A percentile compares a stretch with the other conserved stretches of the same genome.
phyloP scores from a whole-genome alignment of 2,113 vertebrate species.

The Ceuthmochares aereus region DNA sequence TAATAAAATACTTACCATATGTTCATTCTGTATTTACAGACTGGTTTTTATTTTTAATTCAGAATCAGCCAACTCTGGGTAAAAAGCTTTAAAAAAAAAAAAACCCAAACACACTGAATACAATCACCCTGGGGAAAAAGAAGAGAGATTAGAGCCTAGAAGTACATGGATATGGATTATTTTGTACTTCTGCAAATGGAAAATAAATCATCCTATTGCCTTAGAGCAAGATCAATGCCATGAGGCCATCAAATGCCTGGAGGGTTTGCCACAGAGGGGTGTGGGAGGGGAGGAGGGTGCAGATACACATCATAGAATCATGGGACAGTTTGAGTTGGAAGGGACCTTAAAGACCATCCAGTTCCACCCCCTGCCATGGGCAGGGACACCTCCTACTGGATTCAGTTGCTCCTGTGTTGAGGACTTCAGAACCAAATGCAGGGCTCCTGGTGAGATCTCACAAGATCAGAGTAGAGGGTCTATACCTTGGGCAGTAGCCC shows the following conservation, averaged over 20 bases:
- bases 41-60: background rate
- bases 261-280: fast-evolving
- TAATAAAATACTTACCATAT: background rate
- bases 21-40: background rate
- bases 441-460: no score
- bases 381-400: no score
- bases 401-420: no score
- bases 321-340: no score
- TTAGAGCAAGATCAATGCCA: background rate
- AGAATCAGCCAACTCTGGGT: background rate
- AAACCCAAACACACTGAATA: background rate
- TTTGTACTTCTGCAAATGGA: background rate
- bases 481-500: background rate
- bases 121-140: background rate
- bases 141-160: background rate
- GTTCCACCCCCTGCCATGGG: no score
- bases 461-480: no score
- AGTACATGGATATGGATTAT: background rate
- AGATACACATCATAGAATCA: background rate
- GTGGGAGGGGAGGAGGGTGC: background rate
- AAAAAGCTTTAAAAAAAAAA: background rate
- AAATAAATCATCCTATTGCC: background rate
- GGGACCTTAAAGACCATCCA: no score
- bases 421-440: no score
- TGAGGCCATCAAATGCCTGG: fast-evolving